These are phyloP conservation scores for Polypedilum pembai DNA, from an alignment of 1,140 invertebrate species.

Conservation along the genomic window DNA sequence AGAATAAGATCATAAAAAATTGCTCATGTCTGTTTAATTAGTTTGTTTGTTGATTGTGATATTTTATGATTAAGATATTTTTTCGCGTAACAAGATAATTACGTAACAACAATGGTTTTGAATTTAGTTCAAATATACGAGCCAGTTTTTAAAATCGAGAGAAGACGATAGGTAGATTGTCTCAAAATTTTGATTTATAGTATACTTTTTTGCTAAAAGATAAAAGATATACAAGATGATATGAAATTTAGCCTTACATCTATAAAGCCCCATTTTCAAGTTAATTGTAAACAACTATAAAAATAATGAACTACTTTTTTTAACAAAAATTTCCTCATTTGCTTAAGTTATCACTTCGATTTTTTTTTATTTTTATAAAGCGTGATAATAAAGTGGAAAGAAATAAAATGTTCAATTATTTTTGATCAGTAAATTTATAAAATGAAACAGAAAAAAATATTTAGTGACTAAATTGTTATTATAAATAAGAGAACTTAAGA, in stretches of 20 bases:
- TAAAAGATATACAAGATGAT: no score
- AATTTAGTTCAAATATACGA: no score
- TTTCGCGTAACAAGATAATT: no score
- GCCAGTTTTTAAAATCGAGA: no score
- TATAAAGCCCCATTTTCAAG: constrained; percentile 2
- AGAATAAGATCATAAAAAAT: no score
- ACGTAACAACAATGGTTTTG: no score
- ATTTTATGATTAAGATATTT: no score
- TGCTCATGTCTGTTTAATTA: no score
- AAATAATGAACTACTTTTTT: background rate
- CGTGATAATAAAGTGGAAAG: background rate
- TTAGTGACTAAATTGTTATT: background rate
- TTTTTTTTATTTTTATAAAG: background rate
- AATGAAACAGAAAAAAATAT: background rate
- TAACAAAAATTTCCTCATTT: background rate
- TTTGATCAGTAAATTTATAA: background rate
- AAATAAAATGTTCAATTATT: constrained; percentile 16
- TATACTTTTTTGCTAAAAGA: no score
- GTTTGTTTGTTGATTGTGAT: no score
- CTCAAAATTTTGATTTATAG: no score
- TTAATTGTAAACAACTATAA: background rate
- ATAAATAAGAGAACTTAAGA: background rate
- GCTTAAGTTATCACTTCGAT: background rate
- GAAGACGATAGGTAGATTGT: no score
- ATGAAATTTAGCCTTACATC: background rate